A percentile compares a stretch with the other conserved stretches of the same genome.
phyloP scores from a whole-genome alignment of 2,113 vertebrate species.

The Dunckerocampus dactyliophorus region DNA sequence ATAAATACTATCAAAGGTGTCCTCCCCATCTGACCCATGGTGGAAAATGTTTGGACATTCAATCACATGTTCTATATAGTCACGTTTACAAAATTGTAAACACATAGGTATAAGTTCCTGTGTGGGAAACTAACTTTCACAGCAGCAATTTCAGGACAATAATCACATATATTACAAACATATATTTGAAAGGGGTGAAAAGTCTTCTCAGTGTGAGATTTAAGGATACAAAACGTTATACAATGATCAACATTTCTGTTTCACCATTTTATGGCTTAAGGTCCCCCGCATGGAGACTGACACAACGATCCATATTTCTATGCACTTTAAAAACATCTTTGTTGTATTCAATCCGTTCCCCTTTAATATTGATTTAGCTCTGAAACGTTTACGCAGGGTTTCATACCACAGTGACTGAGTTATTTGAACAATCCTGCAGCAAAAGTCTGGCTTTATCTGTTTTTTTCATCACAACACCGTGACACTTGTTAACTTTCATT shows the following conservation, averaged over 20 bases:
- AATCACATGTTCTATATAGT: too few species aligned
- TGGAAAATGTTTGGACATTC: slow-evolving; percentile 15
- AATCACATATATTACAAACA: too few species aligned
- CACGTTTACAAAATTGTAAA: too few species aligned
- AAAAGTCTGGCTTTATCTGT: slow-evolving; percentile 28
- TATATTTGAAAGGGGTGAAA: too few species aligned
- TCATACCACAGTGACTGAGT: slow-evolving; percentile 50
- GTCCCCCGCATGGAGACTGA: slow-evolving; percentile 49
- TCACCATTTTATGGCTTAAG: slow-evolving; percentile 50
- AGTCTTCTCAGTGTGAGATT: too few species aligned
- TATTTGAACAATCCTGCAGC: slow-evolving; percentile 44
- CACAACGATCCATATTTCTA: slow-evolving; percentile 44
- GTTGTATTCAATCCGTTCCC: slow-evolving; percentile 51
- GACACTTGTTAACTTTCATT: slow-evolving; percentile 26
- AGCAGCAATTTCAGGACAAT: too few species aligned
- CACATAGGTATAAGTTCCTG: too few species aligned
- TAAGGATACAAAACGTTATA: slow-evolving; percentile 32
- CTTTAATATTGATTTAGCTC: slow-evolving; percentile 56
- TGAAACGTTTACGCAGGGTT: slow-evolving; percentile 50
- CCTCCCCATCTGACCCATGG: too few species aligned
- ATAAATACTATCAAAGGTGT: too few species aligned
- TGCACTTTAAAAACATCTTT: slow-evolving; percentile 54
- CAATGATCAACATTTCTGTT: slow-evolving; percentile 34
- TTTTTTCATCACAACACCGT: slow-evolving; percentile 33
- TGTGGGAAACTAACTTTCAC: too few species aligned